Evolutionary conservation across 2,888 invertebrate genomes (phyloP).

Genomic region (Perdita meconis): DNA sequence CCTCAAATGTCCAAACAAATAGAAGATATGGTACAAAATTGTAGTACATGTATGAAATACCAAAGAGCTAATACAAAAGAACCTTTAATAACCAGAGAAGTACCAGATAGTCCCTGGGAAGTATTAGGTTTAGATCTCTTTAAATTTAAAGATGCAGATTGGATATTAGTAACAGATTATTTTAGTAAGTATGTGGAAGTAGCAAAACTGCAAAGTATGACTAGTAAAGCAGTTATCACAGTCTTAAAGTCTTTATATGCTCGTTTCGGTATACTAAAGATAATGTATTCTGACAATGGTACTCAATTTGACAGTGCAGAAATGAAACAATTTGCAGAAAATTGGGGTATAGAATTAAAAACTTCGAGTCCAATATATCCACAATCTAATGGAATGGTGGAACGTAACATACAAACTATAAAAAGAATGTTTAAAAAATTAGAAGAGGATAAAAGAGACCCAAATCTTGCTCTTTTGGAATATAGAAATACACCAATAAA

Average conservation of each 20-base stretch:
- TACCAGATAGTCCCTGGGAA: not conserved
- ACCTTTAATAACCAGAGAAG: not conserved
- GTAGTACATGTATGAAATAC: not conserved
- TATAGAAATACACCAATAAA: not conserved
- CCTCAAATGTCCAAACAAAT: not conserved
- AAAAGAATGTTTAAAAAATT: not conserved
- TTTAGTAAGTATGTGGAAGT: not conserved
- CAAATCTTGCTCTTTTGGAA: not conserved
- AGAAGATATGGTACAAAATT: not conserved
- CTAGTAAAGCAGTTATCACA: not conserved
- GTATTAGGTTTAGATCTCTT: not conserved
- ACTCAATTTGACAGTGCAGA: not conserved
- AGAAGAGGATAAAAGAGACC: not conserved
- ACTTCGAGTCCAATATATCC: not conserved
- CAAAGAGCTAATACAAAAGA: not conserved
- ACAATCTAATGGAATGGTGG: not conserved
- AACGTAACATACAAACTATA: not conserved
- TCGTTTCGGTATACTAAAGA: not conserved
- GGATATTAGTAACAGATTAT: not conserved
- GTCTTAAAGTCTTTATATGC: not conserved
- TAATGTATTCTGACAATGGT: not conserved
- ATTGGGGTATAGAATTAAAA: not conserved
- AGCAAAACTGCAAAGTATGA: not conserved
- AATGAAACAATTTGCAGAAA: not conserved
- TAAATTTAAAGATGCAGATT: not conserved